Evolutionary conservation across 2,113 vertebrate species (phyloP), one percentile per base, ranked within the genome.

Genomic region (Carassius gibelio): DNA sequence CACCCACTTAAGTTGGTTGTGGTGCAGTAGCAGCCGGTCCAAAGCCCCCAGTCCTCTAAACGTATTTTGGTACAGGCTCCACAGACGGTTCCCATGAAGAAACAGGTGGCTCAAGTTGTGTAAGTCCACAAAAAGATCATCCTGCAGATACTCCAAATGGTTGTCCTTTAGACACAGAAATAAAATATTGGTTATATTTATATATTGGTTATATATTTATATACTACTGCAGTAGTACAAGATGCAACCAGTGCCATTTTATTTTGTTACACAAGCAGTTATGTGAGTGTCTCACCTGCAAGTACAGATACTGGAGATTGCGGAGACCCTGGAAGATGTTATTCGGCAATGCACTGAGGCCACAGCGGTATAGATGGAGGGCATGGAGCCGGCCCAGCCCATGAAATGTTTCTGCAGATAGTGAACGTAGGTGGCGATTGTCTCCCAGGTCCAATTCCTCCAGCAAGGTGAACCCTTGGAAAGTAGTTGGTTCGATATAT

Each of bases 31-130:
- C 87, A 99, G 95, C 50, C 97, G 95, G 91, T 99, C 98, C 92
- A 99, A 92, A 90, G 96, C 96, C 75, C 96, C 94, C 87, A 98
- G 96, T 11, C 98, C 98, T 86, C 96, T 93, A 93, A 99, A 99
- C 0, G 97, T 97, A 92, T 97, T 96, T 91, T 97, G 97, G 90
- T 97, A 96, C 50, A 99, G 94, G 91, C 96, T 97, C 96, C 97
- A 96, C 83, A 99, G 95, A 89, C 95, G 96, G 94, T 99, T 99
- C 85, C 98, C 98, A 1, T 99, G 98, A 89, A 99, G 96, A 90
- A 99, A 99, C 88, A 99, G 95, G 94, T 99, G 98, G 90, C 97
- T 99, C 84, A 99, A 95, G 93, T 99, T 99, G 93, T 97, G 97
- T 85, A 99, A 95, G 93, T 99, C 98, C 90, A 94, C 94, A 72